Conservation (phyloP, 2,113 vertebrate species). For the Microcebus ravelobensis region DNA sequence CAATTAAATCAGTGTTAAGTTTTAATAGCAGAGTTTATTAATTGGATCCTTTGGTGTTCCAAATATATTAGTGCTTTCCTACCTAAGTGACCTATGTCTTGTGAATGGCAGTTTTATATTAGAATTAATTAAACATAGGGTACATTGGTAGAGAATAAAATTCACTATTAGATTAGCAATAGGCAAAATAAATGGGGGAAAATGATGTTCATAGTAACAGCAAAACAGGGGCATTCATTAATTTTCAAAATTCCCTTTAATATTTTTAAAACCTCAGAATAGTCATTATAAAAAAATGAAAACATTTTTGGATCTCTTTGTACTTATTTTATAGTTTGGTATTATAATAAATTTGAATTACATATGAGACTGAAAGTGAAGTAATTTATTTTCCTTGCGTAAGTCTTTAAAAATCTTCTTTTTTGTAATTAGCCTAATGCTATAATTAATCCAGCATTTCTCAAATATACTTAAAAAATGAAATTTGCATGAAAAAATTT, state of each 20-base stretch:
- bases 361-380: background rate
- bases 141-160: background rate
- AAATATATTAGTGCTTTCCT: background rate
- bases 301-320: background rate
- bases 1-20: background rate
- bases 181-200: background rate
- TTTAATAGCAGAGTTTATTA: constrained; percentile 5
- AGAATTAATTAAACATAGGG: constrained; percentile 8
- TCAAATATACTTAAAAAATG: background rate
- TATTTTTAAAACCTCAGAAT: background rate
- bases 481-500: background rate
- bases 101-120: background rate
- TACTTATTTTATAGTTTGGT: background rate
- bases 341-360: background rate
- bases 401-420: background rate
- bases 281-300: background rate
- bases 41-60: background rate
- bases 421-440: too few species aligned
- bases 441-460: background rate
- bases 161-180: background rate
- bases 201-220: background rate
- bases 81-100: background rate
- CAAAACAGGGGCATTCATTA: background rate
- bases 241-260: background rate
- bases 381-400: background rate